Conservation (phyloP, 23 tunicate genomes). For the Botrylloides violaceus region DNA sequence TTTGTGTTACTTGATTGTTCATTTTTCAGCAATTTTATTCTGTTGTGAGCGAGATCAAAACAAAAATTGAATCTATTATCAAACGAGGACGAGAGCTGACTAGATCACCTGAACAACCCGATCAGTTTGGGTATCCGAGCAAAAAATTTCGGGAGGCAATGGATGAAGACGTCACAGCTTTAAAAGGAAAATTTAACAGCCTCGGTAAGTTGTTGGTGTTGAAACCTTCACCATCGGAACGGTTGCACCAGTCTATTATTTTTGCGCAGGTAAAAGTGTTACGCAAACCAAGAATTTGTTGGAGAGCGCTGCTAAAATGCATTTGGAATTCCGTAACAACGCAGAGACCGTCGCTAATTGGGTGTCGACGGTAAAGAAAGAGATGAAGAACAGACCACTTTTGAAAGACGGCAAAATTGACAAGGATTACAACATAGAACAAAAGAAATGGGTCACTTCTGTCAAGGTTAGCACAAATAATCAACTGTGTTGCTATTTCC, state of each 20-base stretch:
- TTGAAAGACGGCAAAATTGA: constrained; percentile 11
- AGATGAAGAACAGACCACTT: constrained; percentile 1
- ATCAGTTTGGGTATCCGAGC: neutral
- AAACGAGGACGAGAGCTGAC: constrained; percentile 18
- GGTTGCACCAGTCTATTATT: too few relatives aligned
- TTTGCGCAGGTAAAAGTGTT: constrained; percentile 10
- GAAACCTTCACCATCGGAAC: neutral
- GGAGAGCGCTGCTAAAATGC: constrained; percentile 7
- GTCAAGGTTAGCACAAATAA: constrained; percentile 15
- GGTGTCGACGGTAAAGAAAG: constrained; percentile 12
- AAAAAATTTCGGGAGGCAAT: neutral
- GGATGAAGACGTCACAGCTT: constrained; percentile 17
- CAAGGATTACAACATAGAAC: constrained; percentile 3
- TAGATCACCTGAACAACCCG: neutral
- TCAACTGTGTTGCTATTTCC: too few relatives aligned
- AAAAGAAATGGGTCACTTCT: constrained; percentile 8
- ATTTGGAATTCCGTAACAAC: neutral
- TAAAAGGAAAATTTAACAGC: constrained; percentile 13
- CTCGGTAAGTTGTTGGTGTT: constrained; percentile 13
- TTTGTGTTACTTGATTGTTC: too few relatives aligned
- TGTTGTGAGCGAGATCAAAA: constrained; percentile 15
- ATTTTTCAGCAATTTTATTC: constrained; percentile 15
- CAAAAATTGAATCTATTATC: constrained; percentile 4
- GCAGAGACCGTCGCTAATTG: constrained; percentile 9
- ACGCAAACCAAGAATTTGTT: constrained; percentile 10